Conservation (phyloP, 2,113 vertebrate species). For the Erpornis zantholeuca region DNA sequence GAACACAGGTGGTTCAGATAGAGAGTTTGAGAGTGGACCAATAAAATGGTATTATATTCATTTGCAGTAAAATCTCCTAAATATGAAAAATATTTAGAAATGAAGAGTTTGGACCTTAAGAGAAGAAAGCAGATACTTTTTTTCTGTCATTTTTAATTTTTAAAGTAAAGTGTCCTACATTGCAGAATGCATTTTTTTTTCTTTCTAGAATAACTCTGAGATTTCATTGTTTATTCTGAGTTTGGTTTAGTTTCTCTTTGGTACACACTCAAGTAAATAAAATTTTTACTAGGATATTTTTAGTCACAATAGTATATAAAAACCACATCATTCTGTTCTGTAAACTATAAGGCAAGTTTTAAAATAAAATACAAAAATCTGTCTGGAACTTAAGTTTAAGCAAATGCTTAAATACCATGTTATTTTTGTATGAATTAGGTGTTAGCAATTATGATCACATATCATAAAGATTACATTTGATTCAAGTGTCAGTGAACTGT, state of each 20-base stretch:
- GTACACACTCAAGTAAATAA: not conserved
- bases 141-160: not conserved
- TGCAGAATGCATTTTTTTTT: not conserved
- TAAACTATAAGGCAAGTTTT: not conserved
- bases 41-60: not conserved
- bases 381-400: not conserved
- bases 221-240: not conserved
- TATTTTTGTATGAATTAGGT: not conserved
- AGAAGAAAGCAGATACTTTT: not conserved
- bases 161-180: not conserved
- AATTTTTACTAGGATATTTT: not conserved
- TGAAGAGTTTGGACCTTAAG: not conserved
- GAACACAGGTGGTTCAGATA: not conserved
- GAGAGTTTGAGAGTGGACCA: not conserved
- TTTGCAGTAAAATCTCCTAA: not conserved
- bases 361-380: not conserved
- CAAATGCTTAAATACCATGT: not conserved
- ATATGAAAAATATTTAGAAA: not conserved
- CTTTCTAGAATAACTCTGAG: not conserved
- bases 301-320: not conserved
- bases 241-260: not conserved
- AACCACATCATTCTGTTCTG: not conserved
- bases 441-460: not conserved
- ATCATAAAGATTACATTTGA: not conserved
- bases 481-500: not conserved